Evolutionary conservation across 2,113 vertebrate genomes (phyloP).

Genomic region (Chaetodon auriga): DNA sequence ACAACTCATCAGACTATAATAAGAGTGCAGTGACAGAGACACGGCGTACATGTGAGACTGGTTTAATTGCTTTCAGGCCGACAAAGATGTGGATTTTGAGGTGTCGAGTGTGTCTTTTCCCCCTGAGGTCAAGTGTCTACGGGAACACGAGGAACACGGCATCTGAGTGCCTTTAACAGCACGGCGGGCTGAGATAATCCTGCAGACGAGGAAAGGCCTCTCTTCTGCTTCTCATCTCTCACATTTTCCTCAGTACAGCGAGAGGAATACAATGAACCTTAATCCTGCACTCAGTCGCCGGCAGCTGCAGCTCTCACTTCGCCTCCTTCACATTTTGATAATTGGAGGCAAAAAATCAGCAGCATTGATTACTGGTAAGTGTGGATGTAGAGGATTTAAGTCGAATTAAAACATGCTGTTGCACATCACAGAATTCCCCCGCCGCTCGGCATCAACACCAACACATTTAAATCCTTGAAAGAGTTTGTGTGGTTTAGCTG

Average conservation of each 20-base stretch:
- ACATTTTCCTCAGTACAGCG: slow-evolving; percentile 29
- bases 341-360: background rate
- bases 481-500: slow-evolving; percentile 41
- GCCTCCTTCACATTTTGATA: slow-evolving; percentile 49
- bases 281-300: slow-evolving; percentile 63
- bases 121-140: slow-evolving; percentile 65
- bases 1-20: background rate
- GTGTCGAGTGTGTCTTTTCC: slow-evolving; percentile 42
- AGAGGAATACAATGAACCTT: slow-evolving; percentile 54
- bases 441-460: background rate
- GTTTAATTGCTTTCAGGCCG: slow-evolving; percentile 36
- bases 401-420: slow-evolving; percentile 48
- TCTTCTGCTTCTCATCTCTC: slow-evolving; percentile 51
- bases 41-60: background rate
- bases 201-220: slow-evolving; percentile 25
- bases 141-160: slow-evolving; percentile 33
- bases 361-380: slow-evolving; percentile 52
- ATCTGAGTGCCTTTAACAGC: slow-evolving; percentile 40
- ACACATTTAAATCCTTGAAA: slow-evolving; percentile 23
- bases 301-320: slow-evolving; percentile 53
- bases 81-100: slow-evolving; percentile 47
- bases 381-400: slow-evolving; percentile 57
- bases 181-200: slow-evolving; percentile 59
- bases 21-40: background rate
- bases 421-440: slow-evolving; percentile 21